phyloP scores from a whole-genome alignment of 2,113 vertebrate species.

The Marmota flaviventris region DNA sequence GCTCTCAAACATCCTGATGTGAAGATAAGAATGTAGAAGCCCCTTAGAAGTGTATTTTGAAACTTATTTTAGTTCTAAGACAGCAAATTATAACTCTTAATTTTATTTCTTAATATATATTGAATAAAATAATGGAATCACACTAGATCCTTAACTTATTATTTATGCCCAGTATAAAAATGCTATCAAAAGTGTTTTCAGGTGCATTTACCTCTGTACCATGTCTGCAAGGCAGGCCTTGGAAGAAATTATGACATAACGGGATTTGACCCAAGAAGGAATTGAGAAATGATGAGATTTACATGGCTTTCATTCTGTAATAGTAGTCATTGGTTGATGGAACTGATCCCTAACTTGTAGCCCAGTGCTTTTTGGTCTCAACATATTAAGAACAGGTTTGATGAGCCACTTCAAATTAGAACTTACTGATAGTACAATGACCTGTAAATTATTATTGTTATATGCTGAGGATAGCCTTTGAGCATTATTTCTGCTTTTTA shows the following conservation, averaged over 20 bases:
- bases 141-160: conserved; percentile 16
- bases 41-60: neutral
- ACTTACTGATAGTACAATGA: neutral
- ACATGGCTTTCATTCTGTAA: neutral
- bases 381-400: neutral
- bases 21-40: neutral
- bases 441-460: neutral
- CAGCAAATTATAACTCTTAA: neutral
- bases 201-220: neutral
- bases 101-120: neutral
- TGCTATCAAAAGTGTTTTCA: conserved; percentile 31
- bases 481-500: conserved; percentile 46
- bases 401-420: neutral
- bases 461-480: conserved; percentile 24
- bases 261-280: conserved; percentile 9
- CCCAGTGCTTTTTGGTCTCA: neutral
- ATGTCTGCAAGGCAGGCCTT: neutral
- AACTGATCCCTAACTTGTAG: neutral
- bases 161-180: conserved; percentile 24
- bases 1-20: neutral
- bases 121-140: conserved; percentile 40
- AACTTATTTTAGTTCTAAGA: neutral
- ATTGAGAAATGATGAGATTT: neutral
- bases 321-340: neutral
- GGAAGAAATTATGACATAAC: neutral